A percentile compares a stretch with the other conserved stretches of the same genome.
These are phyloP conservation scores for Tinea pellionella DNA, from an alignment of 2,888 invertebrate genomes.

Conservation along the genomic window DNA sequence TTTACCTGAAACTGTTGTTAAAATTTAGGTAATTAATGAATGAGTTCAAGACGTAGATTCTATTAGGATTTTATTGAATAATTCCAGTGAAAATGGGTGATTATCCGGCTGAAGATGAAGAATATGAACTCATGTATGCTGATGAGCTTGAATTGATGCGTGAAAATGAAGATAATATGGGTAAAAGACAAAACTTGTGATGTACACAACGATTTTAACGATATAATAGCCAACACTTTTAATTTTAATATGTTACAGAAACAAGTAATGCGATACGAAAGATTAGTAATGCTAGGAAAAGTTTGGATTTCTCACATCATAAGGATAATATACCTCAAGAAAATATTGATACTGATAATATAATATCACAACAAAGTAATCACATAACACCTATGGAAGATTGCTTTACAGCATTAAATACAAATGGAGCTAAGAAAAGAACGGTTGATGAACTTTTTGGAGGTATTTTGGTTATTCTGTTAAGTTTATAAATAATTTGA, in stretches of 20 bases:
- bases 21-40: too few species aligned
- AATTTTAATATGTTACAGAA: not conserved
- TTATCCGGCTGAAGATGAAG: slow-evolving; percentile 72
- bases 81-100: slow-evolving; percentile 45
- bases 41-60: too few species aligned
- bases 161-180: slow-evolving; percentile 51
- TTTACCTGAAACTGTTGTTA: too few species aligned
- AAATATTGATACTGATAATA: not conserved
- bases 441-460: slow-evolving; percentile 78
- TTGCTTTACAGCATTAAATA: not conserved
- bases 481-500: too few species aligned
- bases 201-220: not conserved
- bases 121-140: slow-evolving; percentile 77
- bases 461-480: not conserved
- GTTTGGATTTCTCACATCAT: slow-evolving; percentile 53
- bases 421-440: slow-evolving; percentile 51
- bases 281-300: slow-evolving; percentile 43
- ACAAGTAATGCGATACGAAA: not conserved
- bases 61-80: not conserved
- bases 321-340: not conserved
- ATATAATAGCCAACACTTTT: not conserved
- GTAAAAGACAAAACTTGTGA: slow-evolving; percentile 20
- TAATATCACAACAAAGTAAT: not conserved
- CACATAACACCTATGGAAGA: not conserved
- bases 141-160: slow-evolving; percentile 76